phyloP scores from a whole-genome alignment of 2,888 invertebrate genomes.

The Trissoscelio sp. region DNA sequence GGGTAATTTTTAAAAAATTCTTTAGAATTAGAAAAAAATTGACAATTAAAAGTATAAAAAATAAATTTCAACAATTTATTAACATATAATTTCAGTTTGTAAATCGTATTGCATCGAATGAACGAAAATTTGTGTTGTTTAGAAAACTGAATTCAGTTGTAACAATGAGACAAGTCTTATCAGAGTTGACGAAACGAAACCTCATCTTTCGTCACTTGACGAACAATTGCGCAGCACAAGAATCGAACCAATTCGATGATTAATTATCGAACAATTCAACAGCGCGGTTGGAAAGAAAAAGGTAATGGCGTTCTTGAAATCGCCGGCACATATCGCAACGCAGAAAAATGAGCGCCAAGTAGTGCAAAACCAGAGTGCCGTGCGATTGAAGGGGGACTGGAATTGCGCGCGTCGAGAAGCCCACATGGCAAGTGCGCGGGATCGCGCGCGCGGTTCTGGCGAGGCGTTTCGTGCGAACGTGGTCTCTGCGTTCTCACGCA shows the following conservation, averaged over 20 bases:
- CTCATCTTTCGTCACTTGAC: background rate
- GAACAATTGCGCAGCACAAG: background rate
- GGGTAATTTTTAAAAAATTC: no score
- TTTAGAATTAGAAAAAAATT: no score
- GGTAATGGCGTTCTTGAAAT: conserved; percentile 43
- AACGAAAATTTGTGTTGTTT: no score
- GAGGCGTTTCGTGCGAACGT: conserved; percentile 63
- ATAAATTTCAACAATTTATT: no score
- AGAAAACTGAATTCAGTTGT: no score
- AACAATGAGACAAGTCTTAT: no score
- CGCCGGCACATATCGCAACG: conserved; percentile 36
- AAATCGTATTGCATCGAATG: no score
- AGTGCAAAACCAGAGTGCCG: conserved; percentile 64
- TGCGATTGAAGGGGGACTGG: conserved; percentile 67
- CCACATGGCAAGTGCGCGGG: conserved; percentile 70
- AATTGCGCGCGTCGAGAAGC: conserved; percentile 69
- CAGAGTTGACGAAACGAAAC: no score
- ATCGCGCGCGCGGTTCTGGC: conserved; percentile 67
- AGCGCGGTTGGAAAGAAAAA: conserved; percentile 31
- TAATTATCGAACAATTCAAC: conserved; percentile 19
- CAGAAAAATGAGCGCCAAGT: conserved; percentile 64
- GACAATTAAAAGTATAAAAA: no score
- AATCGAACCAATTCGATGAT: conserved; percentile 14
- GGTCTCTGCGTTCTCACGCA: conserved; percentile 66
- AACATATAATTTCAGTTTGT: no score